Evolutionary conservation across 2,113 vertebrate species (phyloP), one percentile per base, ranked within the genome.

Genomic region (Apteryx owenii): DNA sequence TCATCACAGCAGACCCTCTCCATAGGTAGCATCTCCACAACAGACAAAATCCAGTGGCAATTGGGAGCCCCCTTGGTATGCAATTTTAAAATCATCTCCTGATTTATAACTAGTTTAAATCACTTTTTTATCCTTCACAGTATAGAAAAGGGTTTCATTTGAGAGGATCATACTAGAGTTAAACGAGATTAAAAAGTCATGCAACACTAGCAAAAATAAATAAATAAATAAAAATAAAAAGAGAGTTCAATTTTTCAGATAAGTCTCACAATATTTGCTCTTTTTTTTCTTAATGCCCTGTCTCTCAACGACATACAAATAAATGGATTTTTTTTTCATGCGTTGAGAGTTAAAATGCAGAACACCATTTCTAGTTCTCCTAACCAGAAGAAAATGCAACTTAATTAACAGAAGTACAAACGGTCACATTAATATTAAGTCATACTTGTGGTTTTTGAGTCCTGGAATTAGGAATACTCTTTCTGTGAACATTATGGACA

Each of bases 1-100:
- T 95, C 83, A 92, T 95, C 88, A 56, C 78, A 89, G 93, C 91
- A 92, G 76, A 96, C 62, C 48, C 73, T 94, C 95, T 91, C 95
- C 90, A 60, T 89, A 91, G 88, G 95, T 61, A 96, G 80, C 81
- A 93, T 61, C 78, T 44, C 54, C 33, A 36, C 50, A 95, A 71
- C 65, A 92, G 80, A 84, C 42, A 94, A 83, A 92, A 95, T 85
- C 73, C 38, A 16, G 31, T 25, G 40, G 91, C 73, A 84, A 95
- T 17, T 61, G 44, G 70, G 71, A 91, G 76, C 6, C 53, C 54
- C 20, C 85, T 91, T 77, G 51, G 77, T 87, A 9, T 90, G 85
- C 85, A 86, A 72, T 88, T 95, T 93, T 88, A 96, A 89, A 69
- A 73, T 81, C 11, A 89, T 16, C 51, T 86, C n/a, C 85, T 83